Evolutionary conservation across 2,888 invertebrate species (phyloP).

Genomic region (Cantharis rufa): DNA sequence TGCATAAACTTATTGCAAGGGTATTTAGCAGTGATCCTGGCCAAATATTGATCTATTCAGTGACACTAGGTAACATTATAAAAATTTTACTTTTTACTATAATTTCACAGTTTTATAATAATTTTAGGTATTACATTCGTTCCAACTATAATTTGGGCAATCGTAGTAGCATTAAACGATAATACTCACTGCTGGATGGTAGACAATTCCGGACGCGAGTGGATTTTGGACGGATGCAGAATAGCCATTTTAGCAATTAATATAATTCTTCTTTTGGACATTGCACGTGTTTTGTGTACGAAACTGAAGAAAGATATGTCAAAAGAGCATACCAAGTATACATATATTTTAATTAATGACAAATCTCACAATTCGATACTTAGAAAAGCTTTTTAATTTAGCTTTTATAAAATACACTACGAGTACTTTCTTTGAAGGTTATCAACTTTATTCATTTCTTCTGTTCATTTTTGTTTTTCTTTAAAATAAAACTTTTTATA

Average conservation of each 20-base stretch:
- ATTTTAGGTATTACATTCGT: slow-evolving; percentile 55
- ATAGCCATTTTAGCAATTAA: slow-evolving; percentile 64
- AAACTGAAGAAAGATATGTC: slow-evolving; percentile 59
- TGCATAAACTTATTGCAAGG: slow-evolving; percentile 69
- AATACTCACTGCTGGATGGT: slow-evolving; percentile 67
- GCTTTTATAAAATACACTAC: too few species aligned
- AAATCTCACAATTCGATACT: slow-evolving; percentile 11
- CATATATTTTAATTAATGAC: slow-evolving; percentile 26
- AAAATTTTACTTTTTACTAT: neutral
- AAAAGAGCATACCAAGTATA: slow-evolving; percentile 20
- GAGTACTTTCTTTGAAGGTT: too few species aligned
- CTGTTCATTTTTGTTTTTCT: neutral
- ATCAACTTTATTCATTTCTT: neutral
- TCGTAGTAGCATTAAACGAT: slow-evolving; percentile 57
- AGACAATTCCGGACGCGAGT: slow-evolving; percentile 62
- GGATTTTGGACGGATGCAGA: slow-evolving; percentile 65
- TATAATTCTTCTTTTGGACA: slow-evolving; percentile 64
- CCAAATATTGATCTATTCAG: slow-evolving; percentile 56
- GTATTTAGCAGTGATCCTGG: slow-evolving; percentile 64
- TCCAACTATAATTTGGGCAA: slow-evolving; percentile 63
- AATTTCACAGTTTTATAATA: slow-evolving; percentile 19
- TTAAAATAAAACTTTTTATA: neutral
- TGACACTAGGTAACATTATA: slow-evolving; percentile 55
- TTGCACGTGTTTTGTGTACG: slow-evolving; percentile 66
- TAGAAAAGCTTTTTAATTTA: too few species aligned